Evolutionary conservation across 2,113 vertebrate genomes (phyloP).

Genomic region (Hippoglossus stenolepis): DNA sequence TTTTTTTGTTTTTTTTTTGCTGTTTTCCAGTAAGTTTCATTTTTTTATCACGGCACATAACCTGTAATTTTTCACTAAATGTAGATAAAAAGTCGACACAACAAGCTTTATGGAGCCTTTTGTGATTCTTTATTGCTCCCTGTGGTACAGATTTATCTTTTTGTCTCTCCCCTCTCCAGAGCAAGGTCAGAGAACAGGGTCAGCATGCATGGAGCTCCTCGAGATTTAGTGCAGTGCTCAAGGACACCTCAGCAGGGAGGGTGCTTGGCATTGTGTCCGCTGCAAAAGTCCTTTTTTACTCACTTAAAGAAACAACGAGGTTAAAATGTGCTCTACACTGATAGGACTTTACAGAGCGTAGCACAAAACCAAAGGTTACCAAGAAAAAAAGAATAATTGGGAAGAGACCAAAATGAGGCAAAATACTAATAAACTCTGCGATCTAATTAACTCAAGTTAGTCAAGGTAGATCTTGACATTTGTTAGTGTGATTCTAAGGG

Average conservation of each 20-base stretch:
- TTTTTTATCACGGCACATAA: not conserved
- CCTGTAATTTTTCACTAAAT: not conserved
- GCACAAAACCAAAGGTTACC: conserved; percentile 21
- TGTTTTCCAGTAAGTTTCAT: not conserved
- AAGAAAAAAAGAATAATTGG: not conserved
- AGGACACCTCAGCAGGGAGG: conserved; percentile 44
- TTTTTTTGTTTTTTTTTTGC: not conserved
- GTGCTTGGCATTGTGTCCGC: conserved; percentile 5
- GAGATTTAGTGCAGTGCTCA: conserved; percentile 41
- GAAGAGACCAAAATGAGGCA: not conserved
- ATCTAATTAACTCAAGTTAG: conserved; percentile 35
- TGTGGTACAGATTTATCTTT: conserved; percentile 11
- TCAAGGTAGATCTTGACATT: conserved; percentile 25
- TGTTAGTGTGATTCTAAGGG: conserved; percentile 14
- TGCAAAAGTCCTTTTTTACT: conserved; percentile 12
- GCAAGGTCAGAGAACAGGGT: conserved; percentile 28
- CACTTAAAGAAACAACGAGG: conserved; percentile 8
- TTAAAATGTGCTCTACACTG: conserved; percentile 14
- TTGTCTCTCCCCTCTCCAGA: not conserved
- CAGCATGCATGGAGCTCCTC: conserved; percentile 2
- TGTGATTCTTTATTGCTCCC: conserved; percentile 14
- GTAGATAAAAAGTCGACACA: not conserved
- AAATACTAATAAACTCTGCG: not conserved
- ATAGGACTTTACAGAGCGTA: not conserved
- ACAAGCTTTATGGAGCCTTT: conserved; percentile 15